A percentile compares a stretch with the other conserved stretches of the same genome.
Evolutionary conservation across 2,113 vertebrate genomes (phyloP).

Genomic region (Zingel zingel): DNA sequence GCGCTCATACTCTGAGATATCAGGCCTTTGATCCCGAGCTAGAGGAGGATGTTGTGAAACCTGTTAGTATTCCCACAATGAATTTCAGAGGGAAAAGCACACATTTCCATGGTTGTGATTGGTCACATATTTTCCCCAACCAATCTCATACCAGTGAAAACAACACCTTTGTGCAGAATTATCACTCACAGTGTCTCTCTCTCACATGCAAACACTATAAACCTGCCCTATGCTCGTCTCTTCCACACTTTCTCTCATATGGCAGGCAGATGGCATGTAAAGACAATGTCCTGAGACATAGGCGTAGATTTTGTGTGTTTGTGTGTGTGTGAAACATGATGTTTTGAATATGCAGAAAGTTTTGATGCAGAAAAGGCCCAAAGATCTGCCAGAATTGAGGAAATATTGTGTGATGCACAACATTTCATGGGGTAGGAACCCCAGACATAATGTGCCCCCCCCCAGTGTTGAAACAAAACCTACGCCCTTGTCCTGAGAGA

Average conservation of each 20-base stretch:
- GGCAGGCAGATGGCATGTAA: constrained; percentile 64
- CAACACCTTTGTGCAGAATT: constrained; percentile 42
- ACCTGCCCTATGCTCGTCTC: constrained; percentile 33
- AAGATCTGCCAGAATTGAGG: too few relatives aligned
- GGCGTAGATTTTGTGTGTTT: too few relatives aligned
- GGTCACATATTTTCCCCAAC: constrained; percentile 39
- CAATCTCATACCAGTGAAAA: constrained; percentile 75
- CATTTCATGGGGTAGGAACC: too few relatives aligned
- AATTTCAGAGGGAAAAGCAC: constrained; percentile 59
- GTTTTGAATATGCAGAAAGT: too few relatives aligned
- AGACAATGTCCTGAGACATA: constrained; percentile 46
- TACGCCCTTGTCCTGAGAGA: constrained; percentile 29
- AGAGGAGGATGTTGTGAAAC: constrained; percentile 79
- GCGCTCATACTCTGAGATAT: constrained; percentile 84
- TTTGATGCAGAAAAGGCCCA: too few relatives aligned
- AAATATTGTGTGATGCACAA: too few relatives aligned
- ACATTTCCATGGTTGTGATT: constrained; percentile 72
- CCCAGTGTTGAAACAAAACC: too few relatives aligned
- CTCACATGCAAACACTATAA: constrained; percentile 56
- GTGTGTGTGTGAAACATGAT: too few relatives aligned
- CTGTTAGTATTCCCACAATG: constrained; percentile 70
- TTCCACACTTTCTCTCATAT: constrained; percentile 52
- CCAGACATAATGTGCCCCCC: too few relatives aligned
- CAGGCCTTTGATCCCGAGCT: constrained; percentile 84
- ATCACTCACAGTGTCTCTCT: constrained; percentile 42